phyloP scores from a whole-genome alignment of 2,113 vertebrate species.

The Glaucomys volans region DNA sequence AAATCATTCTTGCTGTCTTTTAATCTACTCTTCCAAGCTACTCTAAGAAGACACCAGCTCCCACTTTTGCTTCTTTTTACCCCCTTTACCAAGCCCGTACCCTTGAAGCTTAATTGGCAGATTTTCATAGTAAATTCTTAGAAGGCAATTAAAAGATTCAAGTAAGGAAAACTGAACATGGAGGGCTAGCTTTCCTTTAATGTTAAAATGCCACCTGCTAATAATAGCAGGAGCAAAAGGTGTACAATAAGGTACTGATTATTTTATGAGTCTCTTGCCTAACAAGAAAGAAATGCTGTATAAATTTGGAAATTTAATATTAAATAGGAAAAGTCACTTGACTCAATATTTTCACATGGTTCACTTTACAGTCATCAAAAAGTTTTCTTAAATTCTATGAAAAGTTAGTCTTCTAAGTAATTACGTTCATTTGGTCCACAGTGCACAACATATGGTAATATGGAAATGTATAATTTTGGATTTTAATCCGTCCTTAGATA shows the following conservation, averaged over 20 bases:
- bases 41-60: background rate
- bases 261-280: background rate
- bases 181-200: conserved; percentile 17
- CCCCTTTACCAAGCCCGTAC: background rate
- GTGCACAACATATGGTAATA: background rate
- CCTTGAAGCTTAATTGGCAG: conserved; percentile 30
- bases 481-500: background rate
- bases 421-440: background rate
- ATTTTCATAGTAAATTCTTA: conserved; percentile 57
- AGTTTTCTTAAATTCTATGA: background rate
- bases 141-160: conserved; percentile 25
- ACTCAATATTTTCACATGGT: background rate
- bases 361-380: background rate
- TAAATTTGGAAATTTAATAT: conserved; percentile 7
- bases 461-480: background rate
- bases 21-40: conserved; percentile 25
- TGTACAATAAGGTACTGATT: background rate
- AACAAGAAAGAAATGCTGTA: background rate
- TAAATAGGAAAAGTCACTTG: conserved; percentile 11
- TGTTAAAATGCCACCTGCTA: conserved; percentile 13
- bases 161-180: background rate
- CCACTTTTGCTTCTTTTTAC: background rate
- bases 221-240: background rate
- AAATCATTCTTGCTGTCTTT: conserved; percentile 31
- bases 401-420: background rate